Conservation (phyloP, 2,113 vertebrate genomes). For the Pelecanoides urinatrix region DNA sequence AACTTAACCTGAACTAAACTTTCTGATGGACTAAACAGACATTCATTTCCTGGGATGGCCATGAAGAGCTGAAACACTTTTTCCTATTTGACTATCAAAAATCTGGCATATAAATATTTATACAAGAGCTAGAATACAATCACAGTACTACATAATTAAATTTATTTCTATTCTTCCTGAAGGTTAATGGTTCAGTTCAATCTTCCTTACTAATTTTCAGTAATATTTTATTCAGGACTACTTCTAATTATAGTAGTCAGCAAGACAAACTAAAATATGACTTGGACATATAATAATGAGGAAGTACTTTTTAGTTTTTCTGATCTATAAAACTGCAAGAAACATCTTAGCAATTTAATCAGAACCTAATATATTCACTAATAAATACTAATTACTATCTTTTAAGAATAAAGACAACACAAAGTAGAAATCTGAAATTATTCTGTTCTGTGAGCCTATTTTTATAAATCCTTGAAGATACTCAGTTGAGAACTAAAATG, state of each 20-base stretch:
- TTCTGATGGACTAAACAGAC: conserved; percentile 76
- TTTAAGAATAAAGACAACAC: not conserved
- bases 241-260: not conserved
- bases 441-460: not conserved
- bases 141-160: not conserved
- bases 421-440: not conserved
- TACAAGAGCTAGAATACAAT: not conserved
- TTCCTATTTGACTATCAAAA: not conserved
- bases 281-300: not conserved
- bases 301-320: not conserved
- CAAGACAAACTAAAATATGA: not conserved
- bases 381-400: not conserved
- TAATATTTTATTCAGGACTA: not conserved
- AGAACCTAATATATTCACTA: not conserved
- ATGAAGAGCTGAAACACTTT: conserved; percentile 16
- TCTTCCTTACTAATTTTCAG: not conserved
- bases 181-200: not conserved
- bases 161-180: not conserved
- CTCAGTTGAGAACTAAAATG: not conserved
- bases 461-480: not conserved
- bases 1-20: conserved; percentile 73
- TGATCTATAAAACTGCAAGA: not conserved
- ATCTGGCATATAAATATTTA: conserved; percentile 58
- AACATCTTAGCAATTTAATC: not conserved
- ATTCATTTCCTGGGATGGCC: conserved; percentile 62